Conservation (phyloP, 2,113 vertebrate genomes). For the Haliaeetus leucogaster region DNA sequence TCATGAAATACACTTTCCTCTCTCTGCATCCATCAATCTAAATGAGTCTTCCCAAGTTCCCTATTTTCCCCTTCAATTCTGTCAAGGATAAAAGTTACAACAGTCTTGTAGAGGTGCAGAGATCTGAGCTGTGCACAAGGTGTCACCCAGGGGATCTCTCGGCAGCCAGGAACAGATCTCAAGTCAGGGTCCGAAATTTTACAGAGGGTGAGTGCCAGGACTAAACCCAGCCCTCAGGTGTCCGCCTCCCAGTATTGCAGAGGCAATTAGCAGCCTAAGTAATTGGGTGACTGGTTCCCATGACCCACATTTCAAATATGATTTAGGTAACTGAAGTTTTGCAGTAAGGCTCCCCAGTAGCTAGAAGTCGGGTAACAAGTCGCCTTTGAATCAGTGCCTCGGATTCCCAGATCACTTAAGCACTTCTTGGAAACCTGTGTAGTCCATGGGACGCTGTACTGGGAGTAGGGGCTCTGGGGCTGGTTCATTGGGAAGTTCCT, state of each 20-base stretch:
- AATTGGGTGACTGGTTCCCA: not conserved
- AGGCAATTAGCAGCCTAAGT: not conserved
- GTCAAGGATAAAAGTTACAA: not conserved
- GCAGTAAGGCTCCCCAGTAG: not conserved
- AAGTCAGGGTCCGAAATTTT: too few species aligned
- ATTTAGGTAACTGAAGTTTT: too few species aligned
- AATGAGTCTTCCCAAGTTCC: not conserved
- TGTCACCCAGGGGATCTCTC: not conserved
- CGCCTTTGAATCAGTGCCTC: not conserved
- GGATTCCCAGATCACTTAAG: not conserved
- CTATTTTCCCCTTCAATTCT: not conserved
- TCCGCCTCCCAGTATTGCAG: not conserved
- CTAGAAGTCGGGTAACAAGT: not conserved
- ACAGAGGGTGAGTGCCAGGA: not conserved
- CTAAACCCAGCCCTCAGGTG: rapidly evolving
- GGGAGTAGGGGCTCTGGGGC: not conserved
- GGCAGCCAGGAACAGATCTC: not conserved
- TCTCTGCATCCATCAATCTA: not conserved
- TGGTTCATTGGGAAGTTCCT: not conserved
- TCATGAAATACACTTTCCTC: not conserved
- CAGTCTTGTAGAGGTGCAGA: not conserved
- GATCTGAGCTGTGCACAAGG: not conserved
- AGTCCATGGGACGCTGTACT: rapidly evolving
- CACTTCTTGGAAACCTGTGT: not conserved
- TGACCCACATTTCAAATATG: rapidly evolving